These are phyloP conservation scores for Leucopsar rothschildi DNA, from an alignment of 2,113 vertebrate species.

Conservation along the genomic window DNA sequence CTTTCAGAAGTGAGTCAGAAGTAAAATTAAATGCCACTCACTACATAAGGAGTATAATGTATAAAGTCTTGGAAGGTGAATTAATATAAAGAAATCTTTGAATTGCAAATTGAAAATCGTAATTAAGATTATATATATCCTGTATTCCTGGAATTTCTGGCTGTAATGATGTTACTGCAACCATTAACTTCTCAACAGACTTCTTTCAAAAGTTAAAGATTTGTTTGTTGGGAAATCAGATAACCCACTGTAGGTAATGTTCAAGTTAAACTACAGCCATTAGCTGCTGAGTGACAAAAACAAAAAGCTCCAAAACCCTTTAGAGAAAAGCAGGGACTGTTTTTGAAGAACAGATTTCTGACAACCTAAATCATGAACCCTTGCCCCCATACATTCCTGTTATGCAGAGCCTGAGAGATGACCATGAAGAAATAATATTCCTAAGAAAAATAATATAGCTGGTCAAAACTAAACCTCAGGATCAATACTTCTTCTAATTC, in stretches of 20 bases:
- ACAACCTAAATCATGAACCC: not conserved
- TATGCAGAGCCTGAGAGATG: not conserved
- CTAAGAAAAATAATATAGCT: not conserved
- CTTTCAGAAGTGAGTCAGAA: conserved; percentile 3
- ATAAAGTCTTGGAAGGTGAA: not conserved
- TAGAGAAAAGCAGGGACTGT: not conserved
- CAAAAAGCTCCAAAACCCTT: not conserved
- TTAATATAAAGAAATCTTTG: not conserved
- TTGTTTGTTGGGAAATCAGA: not conserved
- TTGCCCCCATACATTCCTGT: not conserved
- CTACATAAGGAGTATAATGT: not conserved
- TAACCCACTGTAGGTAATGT: not conserved
- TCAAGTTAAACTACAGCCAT: not conserved
- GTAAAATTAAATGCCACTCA: not conserved
- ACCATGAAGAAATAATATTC: not conserved
- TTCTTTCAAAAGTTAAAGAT: not conserved
- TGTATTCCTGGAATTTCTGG: not conserved
- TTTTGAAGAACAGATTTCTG: not conserved
- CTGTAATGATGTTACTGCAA: not conserved
- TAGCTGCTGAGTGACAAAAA: not conserved
- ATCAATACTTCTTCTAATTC: not conserved
- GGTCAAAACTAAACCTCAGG: not conserved
- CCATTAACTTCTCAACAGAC: not conserved
- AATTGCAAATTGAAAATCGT: too few species aligned
- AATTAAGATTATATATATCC: not conserved